phyloP scores from a whole-genome alignment of 2,797 vertebrate genomes.

The Glyptemys insculpta region DNA sequence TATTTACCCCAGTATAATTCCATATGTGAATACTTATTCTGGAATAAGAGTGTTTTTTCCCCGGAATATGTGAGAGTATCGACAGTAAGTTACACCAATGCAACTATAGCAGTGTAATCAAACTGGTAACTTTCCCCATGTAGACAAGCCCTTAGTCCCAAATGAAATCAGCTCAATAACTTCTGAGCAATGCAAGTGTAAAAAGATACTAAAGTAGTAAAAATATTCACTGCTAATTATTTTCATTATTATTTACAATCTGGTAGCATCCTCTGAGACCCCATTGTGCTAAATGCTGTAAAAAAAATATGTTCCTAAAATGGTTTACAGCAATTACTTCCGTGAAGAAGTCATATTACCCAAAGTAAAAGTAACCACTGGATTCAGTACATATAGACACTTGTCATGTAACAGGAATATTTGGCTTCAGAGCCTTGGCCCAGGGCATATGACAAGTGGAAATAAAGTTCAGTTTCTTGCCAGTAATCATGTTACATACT shows the following conservation, averaged over 20 bases:
- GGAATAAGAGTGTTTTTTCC: not conserved
- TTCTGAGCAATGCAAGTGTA: slow-evolving; percentile 34
- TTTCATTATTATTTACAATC: slow-evolving; percentile 7
- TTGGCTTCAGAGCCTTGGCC: not conserved
- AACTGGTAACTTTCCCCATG: not conserved
- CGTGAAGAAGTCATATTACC: not conserved
- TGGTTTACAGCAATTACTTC: not conserved
- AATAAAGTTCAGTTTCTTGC: slow-evolving; percentile 45
- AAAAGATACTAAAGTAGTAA: slow-evolving; percentile 41
- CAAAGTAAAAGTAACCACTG: not conserved
- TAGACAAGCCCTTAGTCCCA: not conserved
- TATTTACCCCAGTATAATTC: not conserved
- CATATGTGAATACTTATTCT: not conserved
- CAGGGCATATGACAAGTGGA: slow-evolving; percentile 45
- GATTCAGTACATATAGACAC: not conserved
- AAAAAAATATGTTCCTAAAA: not conserved
- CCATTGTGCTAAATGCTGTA: not conserved
- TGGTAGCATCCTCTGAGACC: not conserved
- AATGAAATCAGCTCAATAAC: slow-evolving; percentile 63
- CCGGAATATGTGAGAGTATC: not conserved
- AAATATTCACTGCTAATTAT: slow-evolving; percentile 22
- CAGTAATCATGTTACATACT: slow-evolving; percentile 21
- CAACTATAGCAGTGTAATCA: not conserved
- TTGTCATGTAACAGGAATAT: slow-evolving; percentile 23
- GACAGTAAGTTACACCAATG: not conserved